Conservation (phyloP, 2,113 vertebrate genomes). For the Pungitius pungitius region DNA sequence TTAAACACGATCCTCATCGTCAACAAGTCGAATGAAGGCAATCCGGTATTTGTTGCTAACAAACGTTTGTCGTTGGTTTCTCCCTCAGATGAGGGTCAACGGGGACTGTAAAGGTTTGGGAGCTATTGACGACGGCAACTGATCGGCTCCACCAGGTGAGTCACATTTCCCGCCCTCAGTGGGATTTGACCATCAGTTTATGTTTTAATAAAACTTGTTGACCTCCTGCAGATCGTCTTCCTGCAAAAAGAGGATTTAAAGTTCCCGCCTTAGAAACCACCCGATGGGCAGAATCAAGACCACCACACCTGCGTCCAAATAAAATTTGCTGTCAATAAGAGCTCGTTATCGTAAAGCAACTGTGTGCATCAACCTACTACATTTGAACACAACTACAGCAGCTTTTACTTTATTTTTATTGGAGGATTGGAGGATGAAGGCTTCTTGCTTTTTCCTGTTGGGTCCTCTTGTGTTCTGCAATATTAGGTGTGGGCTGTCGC, state of each 20-base stretch:
- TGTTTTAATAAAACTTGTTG: background rate
- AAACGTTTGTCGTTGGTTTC: background rate
- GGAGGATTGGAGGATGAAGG: background rate
- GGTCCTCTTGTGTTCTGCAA: slow-evolving; percentile 1
- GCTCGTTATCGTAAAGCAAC: slow-evolving; percentile 37
- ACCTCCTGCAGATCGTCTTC: slow-evolving; percentile 17
- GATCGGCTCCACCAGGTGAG: slow-evolving; percentile 78
- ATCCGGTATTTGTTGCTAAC: background rate
- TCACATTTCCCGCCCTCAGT: background rate
- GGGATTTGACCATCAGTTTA: background rate
- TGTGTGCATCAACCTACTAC: slow-evolving; percentile 45
- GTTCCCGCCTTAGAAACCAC: slow-evolving; percentile 17
- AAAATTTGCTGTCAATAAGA: slow-evolving; percentile 60
- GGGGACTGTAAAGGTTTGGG: slow-evolving; percentile 90
- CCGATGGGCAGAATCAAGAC: slow-evolving; percentile 36
- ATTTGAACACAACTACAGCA: slow-evolving; percentile 14
- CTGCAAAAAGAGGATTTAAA: slow-evolving; percentile 9
- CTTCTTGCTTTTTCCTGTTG: slow-evolving; percentile 23
- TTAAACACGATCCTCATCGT: no score
- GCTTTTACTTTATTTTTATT: slow-evolving; percentile 23
- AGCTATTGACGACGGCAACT: slow-evolving; percentile 78
- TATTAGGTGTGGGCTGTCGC: slow-evolving; percentile 3
- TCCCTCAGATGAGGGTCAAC: slow-evolving; percentile 88
- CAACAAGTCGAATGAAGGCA: background rate
- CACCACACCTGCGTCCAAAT: slow-evolving; percentile 10